Percentiles rank a stretch among this genome's conserved stretches.
These are phyloP conservation scores for Masticophis lateralis DNA, from an alignment of 2,797 vertebrate genomes.

Conservation along the genomic window DNA sequence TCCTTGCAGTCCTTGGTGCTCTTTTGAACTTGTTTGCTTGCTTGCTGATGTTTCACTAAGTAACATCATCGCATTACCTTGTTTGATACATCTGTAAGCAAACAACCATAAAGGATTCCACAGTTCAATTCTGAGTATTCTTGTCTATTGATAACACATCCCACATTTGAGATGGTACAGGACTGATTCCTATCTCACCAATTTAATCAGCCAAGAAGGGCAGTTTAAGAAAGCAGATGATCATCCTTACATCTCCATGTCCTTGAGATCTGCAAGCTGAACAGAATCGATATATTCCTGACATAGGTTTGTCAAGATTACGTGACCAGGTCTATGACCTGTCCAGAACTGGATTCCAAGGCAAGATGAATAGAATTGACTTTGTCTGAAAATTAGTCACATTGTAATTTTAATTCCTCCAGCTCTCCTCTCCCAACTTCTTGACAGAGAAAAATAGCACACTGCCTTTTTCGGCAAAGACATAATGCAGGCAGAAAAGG, in stretches of 20 bases:
- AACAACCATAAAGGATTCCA: background rate
- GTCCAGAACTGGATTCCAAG: background rate
- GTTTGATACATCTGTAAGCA: background rate
- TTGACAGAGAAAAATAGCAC: background rate
- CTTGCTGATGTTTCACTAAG: background rate
- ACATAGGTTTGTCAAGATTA: background rate
- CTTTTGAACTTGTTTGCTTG: background rate
- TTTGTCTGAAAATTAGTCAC: background rate
- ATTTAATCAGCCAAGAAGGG: background rate
- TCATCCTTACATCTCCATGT: background rate
- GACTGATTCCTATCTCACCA: background rate
- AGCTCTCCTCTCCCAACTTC: background rate
- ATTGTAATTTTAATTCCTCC: background rate
- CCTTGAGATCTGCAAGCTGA: background rate
- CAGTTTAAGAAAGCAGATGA: background rate
- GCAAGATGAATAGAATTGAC: background rate
- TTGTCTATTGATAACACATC: background rate
- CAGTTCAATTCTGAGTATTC: background rate
- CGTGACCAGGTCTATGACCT: background rate
- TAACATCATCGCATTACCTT: background rate
- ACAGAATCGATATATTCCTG: background rate
- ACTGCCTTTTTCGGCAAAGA: background rate
- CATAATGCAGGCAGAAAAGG: background rate
- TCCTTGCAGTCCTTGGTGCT: background rate
- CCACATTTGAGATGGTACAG: background rate